These are phyloP conservation scores for Leptocoma aspasia DNA, from an alignment of 2,113 vertebrate species.

Conservation along the genomic window DNA sequence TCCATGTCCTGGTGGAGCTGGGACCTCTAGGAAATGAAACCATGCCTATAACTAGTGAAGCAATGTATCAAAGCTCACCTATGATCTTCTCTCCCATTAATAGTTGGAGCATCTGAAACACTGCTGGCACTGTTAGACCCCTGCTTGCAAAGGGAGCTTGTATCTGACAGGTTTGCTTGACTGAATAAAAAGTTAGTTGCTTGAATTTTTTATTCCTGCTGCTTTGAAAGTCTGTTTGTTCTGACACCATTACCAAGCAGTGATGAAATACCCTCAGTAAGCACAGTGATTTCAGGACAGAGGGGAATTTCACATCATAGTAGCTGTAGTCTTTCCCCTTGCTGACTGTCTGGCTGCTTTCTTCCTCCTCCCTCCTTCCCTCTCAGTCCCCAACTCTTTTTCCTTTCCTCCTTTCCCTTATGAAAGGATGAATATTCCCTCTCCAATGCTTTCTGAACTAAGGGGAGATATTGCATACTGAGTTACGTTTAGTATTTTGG, in stretches of 20 bases:
- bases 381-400: background rate
- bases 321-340: background rate
- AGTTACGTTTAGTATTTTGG: conserved; percentile 9
- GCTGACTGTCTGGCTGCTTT: background rate
- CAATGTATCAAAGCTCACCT: background rate
- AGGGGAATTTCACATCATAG: background rate
- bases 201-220: background rate
- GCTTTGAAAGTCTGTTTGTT: background rate
- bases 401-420: background rate
- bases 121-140: background rate
- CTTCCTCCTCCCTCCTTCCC: background rate
- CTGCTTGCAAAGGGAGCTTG: background rate
- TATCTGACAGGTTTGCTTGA: background rate
- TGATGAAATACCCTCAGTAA: background rate
- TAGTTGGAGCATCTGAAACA: background rate
- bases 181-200: background rate
- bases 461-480: background rate
- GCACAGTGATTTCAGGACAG: background rate
- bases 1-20: background rate
- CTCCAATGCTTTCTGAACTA: background rate
- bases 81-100: background rate
- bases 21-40: background rate
- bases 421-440: background rate
- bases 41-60: background rate
- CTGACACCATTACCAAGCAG: background rate